Evolutionary conservation across 2,888 invertebrate species (phyloP).

Genomic region (Encarsia formosa): DNA sequence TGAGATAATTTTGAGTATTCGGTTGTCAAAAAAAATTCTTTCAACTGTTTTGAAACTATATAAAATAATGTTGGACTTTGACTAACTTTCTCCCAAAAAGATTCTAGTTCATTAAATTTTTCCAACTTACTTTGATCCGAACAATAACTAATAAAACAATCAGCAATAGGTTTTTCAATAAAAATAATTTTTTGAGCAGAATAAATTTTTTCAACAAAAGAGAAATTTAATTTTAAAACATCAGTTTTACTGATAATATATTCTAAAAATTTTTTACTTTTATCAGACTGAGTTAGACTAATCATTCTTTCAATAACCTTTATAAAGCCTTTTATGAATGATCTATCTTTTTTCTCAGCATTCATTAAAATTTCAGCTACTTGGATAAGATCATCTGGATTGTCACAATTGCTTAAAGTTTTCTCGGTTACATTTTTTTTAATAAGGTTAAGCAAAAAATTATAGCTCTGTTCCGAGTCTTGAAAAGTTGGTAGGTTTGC

Average conservation of each 20-base stretch:
- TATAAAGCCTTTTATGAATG: constrained; percentile 27
- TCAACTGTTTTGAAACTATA: constrained; percentile 32
- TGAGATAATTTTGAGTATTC: constrained; percentile 31
- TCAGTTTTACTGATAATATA: constrained; percentile 27
- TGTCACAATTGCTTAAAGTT: constrained; percentile 26
- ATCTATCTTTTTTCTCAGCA: constrained; percentile 19
- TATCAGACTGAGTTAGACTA: constrained; percentile 28
- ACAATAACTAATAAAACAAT: constrained; percentile 15
- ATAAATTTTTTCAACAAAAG: constrained; percentile 36
- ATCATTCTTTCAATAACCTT: constrained; percentile 35
- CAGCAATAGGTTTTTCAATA: constrained; percentile 38
- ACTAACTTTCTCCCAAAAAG: constrained; percentile 30
- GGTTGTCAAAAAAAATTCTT: constrained; percentile 34
- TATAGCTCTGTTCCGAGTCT: constrained; percentile 28
- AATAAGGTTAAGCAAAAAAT: constrained; percentile 32
- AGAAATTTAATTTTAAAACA: constrained; percentile 27
- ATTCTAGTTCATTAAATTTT: constrained; percentile 17
- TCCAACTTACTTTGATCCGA: constrained; percentile 15
- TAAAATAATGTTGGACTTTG: constrained; percentile 37
- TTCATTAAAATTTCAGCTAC: constrained; percentile 28
- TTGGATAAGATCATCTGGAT: constrained; percentile 29
- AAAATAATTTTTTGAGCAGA: constrained; percentile 31
- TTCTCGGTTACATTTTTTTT: constrained; percentile 35
- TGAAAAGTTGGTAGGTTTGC: constrained; percentile 29
- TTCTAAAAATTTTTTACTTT: constrained; percentile 32